Evolutionary conservation across 2,797 vertebrate species (phyloP).

Genomic region (Alca torda): DNA sequence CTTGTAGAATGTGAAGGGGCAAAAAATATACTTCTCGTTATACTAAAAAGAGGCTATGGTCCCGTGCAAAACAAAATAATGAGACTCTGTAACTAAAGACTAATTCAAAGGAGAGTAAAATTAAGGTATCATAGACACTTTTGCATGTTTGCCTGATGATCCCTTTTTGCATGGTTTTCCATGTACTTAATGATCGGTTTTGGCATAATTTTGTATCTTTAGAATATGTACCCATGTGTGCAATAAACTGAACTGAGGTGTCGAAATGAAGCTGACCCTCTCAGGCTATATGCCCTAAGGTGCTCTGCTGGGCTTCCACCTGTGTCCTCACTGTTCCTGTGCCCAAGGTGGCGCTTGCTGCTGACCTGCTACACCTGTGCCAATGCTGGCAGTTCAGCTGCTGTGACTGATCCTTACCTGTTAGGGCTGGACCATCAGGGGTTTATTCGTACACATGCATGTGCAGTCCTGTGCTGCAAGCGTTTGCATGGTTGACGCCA

Average conservation of each 20-base stretch:
- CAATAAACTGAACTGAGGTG: not conserved
- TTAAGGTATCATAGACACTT: not conserved
- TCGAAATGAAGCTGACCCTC: not conserved
- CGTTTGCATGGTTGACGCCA: not conserved
- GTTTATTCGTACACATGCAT: not conserved
- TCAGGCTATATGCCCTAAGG: fast-evolving
- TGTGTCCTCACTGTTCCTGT: not conserved
- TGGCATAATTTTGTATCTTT: not conserved
- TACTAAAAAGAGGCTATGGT: not conserved
- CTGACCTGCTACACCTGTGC: not conserved
- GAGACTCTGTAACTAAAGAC: not conserved
- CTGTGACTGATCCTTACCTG: not conserved
- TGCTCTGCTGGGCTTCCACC: not conserved
- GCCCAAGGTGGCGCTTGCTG: not conserved
- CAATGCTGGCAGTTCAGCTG: not conserved
- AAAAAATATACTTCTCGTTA: not conserved
- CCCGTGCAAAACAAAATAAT: not conserved
- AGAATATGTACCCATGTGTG: not conserved
- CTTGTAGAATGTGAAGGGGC: not conserved
- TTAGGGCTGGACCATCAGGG: too few species aligned
- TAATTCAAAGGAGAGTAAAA: not conserved
- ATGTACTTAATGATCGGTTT: not conserved
- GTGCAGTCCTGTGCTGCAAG: not conserved
- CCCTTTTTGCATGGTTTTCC: not conserved
- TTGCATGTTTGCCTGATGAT: not conserved